Percentiles rank a stretch among this genome's conserved stretches.
Evolutionary conservation across 1,140 invertebrate species (phyloP).

Genomic region (Panonychus citri): DNA sequence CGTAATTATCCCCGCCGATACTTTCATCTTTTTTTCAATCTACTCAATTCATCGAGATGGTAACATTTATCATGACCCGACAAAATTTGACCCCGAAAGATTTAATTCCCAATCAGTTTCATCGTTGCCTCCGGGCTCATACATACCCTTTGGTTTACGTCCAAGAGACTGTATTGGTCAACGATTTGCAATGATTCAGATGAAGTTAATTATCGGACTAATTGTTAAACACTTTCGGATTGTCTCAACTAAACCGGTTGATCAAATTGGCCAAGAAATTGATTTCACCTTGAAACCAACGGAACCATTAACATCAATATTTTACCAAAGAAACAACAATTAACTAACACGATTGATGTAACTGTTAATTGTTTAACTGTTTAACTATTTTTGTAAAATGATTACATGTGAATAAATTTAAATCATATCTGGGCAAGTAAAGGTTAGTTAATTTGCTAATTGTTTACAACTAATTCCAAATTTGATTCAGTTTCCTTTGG

Average conservation of each 20-base stretch:
- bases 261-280: slow-evolving; percentile 2
- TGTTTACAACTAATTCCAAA: too few relatives aligned
- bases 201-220: slow-evolving; percentile 25
- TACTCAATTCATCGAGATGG: not conserved
- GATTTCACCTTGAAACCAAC: too few relatives aligned
- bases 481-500: too few relatives aligned
- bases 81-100: not conserved
- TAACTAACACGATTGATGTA: too few relatives aligned
- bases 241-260: slow-evolving; percentile 9
- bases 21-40: not conserved
- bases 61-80: not conserved
- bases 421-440: too few relatives aligned
- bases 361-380: too few relatives aligned
- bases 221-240: slow-evolving; percentile 19
- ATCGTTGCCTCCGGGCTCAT: slow-evolving; percentile 21
- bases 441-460: too few relatives aligned
- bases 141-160: slow-evolving; percentile 23
- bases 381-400: too few relatives aligned
- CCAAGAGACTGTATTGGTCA: slow-evolving; percentile 25
- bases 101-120: slow-evolving; percentile 15
- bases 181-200: slow-evolving; percentile 32
- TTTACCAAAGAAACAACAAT: too few relatives aligned
- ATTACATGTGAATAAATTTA: too few relatives aligned
- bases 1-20: not conserved
- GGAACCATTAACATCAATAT: too few relatives aligned